A percentile compares a stretch with the other conserved stretches of the same genome.
Conservation (phyloP, 2,888 invertebrate species). For the Lasius fuliginosus region DNA sequence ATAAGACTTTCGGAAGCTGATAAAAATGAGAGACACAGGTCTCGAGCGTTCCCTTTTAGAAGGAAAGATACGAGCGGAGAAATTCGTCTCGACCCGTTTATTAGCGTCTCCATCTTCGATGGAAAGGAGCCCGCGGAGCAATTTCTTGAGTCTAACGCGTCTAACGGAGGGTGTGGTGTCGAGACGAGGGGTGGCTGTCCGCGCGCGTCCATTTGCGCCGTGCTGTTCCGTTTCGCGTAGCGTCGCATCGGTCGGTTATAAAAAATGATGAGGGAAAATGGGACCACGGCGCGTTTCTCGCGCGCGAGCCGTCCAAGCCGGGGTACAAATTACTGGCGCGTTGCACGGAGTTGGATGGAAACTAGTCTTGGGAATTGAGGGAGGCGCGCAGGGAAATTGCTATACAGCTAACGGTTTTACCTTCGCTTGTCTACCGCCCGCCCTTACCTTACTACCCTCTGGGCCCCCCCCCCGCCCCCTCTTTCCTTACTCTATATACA, state of each 20-base stretch:
- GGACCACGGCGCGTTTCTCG: constrained; percentile 49
- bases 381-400: constrained; percentile 79
- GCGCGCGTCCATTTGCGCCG: constrained; percentile 30
- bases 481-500: background rate
- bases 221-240: constrained; percentile 1
- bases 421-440: constrained; percentile 53
- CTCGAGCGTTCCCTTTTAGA: background rate
- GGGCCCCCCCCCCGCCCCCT: too few relatives aligned
- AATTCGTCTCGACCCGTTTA: constrained; percentile 13
- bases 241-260: constrained; percentile 71
- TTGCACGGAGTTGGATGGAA: constrained; percentile 77
- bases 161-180: background rate
- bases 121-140: background rate
- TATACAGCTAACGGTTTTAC: constrained; percentile 76
- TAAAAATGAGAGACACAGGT: background rate
- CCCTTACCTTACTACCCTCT: constrained; percentile 57
- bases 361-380: constrained; percentile 82
- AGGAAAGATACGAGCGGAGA: background rate
- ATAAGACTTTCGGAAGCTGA: background rate
- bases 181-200: constrained; percentile 4
- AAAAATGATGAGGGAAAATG: constrained; percentile 78
- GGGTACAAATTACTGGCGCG: constrained; percentile 80
- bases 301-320: constrained; percentile 65
- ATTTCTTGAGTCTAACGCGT: constrained; percentile 38
- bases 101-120: constrained; percentile 23